phyloP scores from a whole-genome alignment of 2,888 invertebrate species.

The Ectobius pallidus region DNA sequence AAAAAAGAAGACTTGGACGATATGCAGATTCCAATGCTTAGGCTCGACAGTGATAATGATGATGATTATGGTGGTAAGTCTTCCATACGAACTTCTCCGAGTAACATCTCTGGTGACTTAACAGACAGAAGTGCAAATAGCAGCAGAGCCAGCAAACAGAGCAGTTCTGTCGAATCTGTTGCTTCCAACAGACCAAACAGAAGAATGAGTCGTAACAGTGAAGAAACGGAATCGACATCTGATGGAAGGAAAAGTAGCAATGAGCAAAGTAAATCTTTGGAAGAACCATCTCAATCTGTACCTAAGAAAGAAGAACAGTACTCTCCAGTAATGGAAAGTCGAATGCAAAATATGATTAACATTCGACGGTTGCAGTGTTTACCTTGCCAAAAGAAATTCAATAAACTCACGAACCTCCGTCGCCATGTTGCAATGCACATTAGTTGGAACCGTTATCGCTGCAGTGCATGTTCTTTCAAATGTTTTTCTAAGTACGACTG shows the following conservation, averaged over 20 bases:
- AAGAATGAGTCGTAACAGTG: no score
- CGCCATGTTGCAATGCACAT: slow-evolving; percentile 70
- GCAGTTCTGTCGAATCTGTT: background rate
- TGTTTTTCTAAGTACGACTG: slow-evolving; percentile 69
- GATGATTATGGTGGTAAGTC: background rate
- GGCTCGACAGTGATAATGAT: background rate
- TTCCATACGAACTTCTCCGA: background rate
- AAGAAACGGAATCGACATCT: no score
- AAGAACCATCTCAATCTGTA: background rate
- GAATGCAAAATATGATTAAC: slow-evolving; percentile 55
- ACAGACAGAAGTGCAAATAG: background rate
- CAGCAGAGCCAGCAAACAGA: background rate
- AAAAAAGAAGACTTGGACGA: no score
- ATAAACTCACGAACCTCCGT: slow-evolving; percentile 60
- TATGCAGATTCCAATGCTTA: no score
- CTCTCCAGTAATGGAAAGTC: slow-evolving; percentile 30
- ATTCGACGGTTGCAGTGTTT: slow-evolving; percentile 58
- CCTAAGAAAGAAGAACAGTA: slow-evolving; percentile 55
- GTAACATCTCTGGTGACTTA: background rate
- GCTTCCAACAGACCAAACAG: background rate
- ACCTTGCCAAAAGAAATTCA: slow-evolving; percentile 60
- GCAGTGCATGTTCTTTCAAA: slow-evolving; percentile 74
- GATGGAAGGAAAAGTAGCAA: no score
- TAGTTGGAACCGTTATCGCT: slow-evolving; percentile 76
- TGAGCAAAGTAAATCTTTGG: background rate